These are phyloP conservation scores for Tipula lateralis DNA, from an alignment of 2,888 invertebrate genomes.

Conservation along the genomic window DNA sequence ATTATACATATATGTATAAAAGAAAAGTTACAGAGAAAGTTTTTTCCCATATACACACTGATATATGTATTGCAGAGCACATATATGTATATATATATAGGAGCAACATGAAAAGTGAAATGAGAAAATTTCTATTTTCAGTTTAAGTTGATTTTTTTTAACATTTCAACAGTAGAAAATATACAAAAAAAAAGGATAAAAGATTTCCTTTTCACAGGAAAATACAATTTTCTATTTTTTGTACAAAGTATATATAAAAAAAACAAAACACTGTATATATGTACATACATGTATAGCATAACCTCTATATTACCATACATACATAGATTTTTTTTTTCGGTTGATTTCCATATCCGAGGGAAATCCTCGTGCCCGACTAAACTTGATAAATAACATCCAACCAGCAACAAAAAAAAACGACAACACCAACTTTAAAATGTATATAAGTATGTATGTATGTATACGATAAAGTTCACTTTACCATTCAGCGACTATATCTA, in stretches of 20 bases:
- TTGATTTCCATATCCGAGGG: conserved; percentile 11
- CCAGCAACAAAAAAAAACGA: background rate
- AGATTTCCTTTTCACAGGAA: conserved; percentile 19
- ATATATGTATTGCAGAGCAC: background rate
- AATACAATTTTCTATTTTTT: background rate
- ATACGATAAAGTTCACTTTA: background rate
- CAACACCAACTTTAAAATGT: background rate
- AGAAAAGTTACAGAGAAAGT: conserved; percentile 5
- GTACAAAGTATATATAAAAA: background rate
- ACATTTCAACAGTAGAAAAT: conserved; percentile 20
- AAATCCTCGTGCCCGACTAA: conserved; percentile 24
- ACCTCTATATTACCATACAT: conserved; percentile 9
- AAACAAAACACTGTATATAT: background rate
- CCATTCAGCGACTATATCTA: background rate
- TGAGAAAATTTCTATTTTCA: conserved; percentile 19
- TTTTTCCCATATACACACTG: background rate
- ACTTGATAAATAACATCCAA: conserved; percentile 13
- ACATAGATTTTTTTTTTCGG: background rate
- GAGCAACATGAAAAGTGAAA: background rate
- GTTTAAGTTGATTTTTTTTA: background rate
- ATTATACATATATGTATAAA: background rate
- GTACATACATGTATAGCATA: background rate
- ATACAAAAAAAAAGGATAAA: conserved; percentile 7
- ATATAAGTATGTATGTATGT: background rate
- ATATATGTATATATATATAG: background rate